A percentile compares a stretch with the other conserved stretches of the same genome.
Conservation (phyloP, 1,140 invertebrate species). For the Magallana angulata region DNA sequence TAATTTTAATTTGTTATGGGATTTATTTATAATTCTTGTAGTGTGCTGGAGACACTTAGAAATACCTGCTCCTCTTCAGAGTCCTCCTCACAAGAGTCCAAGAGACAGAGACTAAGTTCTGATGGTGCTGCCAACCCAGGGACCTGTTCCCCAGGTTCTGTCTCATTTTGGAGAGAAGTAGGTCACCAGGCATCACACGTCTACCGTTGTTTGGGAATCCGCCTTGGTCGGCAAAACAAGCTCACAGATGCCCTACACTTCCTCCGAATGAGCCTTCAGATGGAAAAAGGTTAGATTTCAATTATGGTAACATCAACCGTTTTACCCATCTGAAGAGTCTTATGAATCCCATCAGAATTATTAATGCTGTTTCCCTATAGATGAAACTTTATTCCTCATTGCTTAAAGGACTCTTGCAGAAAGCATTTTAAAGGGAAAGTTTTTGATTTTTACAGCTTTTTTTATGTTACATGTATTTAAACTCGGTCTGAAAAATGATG, state of each 20-base stretch:
- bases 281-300: conserved; percentile 35
- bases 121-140: background rate
- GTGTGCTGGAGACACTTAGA: background rate
- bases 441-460: no score
- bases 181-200: conserved; percentile 28
- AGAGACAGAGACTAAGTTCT: conserved; percentile 47
- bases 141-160: background rate
- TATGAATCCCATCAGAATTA: no score
- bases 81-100: conserved; percentile 18
- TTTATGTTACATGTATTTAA: no score
- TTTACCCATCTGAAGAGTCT: no score
- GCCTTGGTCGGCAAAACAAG: conserved; percentile 30
- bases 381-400: no score
- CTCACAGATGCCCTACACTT: conserved; percentile 48
- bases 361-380: no score
- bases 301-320: background rate
- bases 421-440: no score
- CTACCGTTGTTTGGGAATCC: conserved; percentile 41
- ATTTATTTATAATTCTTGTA: background rate
- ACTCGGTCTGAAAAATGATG: no score
- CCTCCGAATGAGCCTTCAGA: conserved; percentile 31
- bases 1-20: no score
- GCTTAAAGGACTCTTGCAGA: no score
- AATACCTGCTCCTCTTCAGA: background rate
- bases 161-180: conserved; percentile 14